Evolutionary conservation across 2,113 vertebrate genomes (phyloP), one percentile per base, ranked within the genome.

Genomic region (Anoplopoma fimbria): DNA sequence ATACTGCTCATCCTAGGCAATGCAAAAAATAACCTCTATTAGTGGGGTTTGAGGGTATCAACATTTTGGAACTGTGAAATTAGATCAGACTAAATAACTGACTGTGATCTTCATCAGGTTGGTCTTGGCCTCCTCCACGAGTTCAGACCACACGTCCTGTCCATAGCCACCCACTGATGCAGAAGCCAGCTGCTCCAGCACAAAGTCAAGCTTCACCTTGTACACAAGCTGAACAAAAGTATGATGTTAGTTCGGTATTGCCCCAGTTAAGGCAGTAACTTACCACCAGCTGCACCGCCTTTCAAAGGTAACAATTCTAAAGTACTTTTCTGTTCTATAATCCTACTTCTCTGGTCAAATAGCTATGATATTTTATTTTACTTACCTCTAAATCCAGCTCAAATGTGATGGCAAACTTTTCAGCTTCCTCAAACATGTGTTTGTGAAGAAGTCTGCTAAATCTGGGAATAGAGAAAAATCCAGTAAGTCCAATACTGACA

Each of bases 401-500:
- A 94, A 99, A 99, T 9, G 97, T 93, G 86, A 97, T 73, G 8
- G 98, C 98, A 94, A 99, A 99, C 84, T 91, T 97, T 92, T 99
- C 98, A 0, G 98, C 98, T 85, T 99, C 98, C 55, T 96, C 95
- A 95, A 99, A 99, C 88, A 95, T 96, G 88, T 96, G 98, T 85
- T 98, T 99, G 89, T 99, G 96, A 81, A 99, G 96, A 86, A 99
- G 95, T 49, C 97, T 96, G 88, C 97, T 99, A 5, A 99, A 90
- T 87, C 98, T 99, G 82, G 19, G 58, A 83, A 81, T 0, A 84
- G 0, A 55, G 8, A 71, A 33, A 9, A 76, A 12, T 36, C 0
- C 70, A 13, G 4, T 15, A 31, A 42, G 4, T 36, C 6, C 76
- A 23, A 57, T 49, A 76, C 6, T 36, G 15, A 65, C 21, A 68